Evolutionary conservation across 1,140 invertebrate species (phyloP).

Genomic region (Melipona quadrifasciata): DNA sequence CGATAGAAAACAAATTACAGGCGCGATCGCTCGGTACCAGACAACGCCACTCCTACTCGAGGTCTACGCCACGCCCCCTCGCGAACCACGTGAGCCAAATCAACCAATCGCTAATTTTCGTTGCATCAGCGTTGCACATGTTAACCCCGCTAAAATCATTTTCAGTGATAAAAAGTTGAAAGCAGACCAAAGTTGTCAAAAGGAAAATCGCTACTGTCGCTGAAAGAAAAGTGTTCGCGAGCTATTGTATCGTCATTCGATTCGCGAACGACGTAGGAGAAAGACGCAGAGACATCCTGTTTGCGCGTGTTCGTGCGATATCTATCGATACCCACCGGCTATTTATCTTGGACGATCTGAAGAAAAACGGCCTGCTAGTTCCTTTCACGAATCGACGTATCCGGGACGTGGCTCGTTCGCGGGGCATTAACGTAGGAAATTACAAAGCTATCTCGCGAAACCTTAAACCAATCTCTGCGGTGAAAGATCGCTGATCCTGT

Average conservation of each 20-base stretch:
- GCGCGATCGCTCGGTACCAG: too few species aligned
- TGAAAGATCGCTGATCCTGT: conserved; percentile 23
- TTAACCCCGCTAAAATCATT: too few species aligned
- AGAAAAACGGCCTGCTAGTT: background rate
- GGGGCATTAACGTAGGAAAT: conserved; percentile 15
- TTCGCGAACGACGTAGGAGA: background rate
- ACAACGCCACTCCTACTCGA: too few species aligned
- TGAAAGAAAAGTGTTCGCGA: background rate
- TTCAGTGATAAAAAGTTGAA: background rate
- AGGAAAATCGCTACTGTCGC: background rate
- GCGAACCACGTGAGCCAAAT: too few species aligned
- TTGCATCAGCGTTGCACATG: too few species aligned
- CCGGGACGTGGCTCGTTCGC: background rate
- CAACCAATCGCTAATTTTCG: too few species aligned
- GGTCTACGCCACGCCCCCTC: too few species aligned
- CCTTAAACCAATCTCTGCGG: background rate
- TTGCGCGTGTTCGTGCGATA: background rate
- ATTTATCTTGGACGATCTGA: background rate
- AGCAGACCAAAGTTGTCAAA: background rate
- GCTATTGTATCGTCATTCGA: background rate
- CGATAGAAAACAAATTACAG: too few species aligned
- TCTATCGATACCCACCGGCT: background rate
- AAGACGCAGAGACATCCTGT: background rate
- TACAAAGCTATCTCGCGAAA: conserved; percentile 6
- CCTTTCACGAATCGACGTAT: conserved; percentile 6